phyloP scores from a whole-genome alignment of 1,140 invertebrate genomes.

The Cardiocondyla obscurior region DNA sequence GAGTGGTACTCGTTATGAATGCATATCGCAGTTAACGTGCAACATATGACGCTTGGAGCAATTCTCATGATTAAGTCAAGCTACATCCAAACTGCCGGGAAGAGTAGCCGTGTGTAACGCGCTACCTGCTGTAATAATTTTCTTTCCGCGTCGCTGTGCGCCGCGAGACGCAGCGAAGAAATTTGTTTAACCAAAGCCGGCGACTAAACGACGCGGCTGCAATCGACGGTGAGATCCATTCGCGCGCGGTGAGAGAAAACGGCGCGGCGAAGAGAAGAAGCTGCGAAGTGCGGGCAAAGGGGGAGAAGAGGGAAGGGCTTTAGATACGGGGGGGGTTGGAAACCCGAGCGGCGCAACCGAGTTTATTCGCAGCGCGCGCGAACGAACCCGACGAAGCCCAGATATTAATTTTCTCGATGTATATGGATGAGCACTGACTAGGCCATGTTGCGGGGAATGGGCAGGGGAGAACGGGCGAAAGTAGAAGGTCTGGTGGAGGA shows the following conservation, averaged over 20 bases:
- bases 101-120: background rate
- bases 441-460: constrained; percentile 56
- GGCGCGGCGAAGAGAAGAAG: background rate
- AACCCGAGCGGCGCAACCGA: constrained; percentile 63
- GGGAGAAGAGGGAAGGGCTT: constrained; percentile 36
- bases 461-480: constrained; percentile 18
- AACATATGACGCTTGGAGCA: background rate
- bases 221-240: constrained; percentile 3
- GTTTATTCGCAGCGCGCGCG: constrained; percentile 78
- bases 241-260: constrained; percentile 12
- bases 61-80: background rate
- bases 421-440: constrained; percentile 82
- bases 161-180: background rate
- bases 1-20: constrained; percentile 8
- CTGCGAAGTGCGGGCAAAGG: constrained; percentile 36
- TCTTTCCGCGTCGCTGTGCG: background rate
- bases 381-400: constrained; percentile 74
- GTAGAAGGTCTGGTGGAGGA: background rate
- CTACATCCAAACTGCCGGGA: background rate
- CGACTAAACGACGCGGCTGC: constrained; percentile 23
- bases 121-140: background rate
- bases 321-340: constrained; percentile 46
- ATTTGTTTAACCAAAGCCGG: constrained; percentile 31
- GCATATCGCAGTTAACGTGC: background rate
- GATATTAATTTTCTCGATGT: constrained; percentile 84